Evolutionary conservation across 2,113 vertebrate genomes (phyloP).

Genomic region (Cercocebus atys): DNA sequence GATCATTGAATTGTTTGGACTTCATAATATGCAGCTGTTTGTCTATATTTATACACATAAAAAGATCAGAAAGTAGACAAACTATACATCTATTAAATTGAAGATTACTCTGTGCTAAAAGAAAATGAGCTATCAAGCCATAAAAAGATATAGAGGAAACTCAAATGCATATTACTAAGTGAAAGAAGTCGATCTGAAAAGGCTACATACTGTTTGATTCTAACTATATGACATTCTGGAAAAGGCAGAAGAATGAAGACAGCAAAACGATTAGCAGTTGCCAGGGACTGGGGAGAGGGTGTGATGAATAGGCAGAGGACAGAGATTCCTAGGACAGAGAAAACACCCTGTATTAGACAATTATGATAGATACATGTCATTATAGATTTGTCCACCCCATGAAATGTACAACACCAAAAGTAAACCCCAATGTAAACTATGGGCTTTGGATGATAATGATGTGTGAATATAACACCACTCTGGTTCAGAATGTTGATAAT

Average conservation of each 20-base stretch:
- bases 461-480: fast-evolving
- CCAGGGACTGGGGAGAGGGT: too few species aligned
- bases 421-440: not conserved
- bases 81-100: not conserved
- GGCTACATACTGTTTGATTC: not conserved
- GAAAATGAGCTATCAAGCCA: not conserved
- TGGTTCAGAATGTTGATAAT: too few species aligned
- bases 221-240: not conserved
- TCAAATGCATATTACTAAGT: not conserved
- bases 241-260: not conserved
- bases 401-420: not conserved
- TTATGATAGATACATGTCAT: not conserved
- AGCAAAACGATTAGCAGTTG: not conserved
- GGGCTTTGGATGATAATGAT: not conserved
- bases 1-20: not conserved
- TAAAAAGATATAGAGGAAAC: not conserved
- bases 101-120: not conserved
- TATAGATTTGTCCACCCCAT: not conserved
- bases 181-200: not conserved
- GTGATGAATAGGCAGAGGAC: not conserved
- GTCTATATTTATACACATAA: not conserved
- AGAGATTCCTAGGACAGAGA: not conserved
- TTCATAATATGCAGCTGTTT: not conserved
- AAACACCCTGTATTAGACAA: too few species aligned
- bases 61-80: not conserved